Percentiles rank a stretch among this genome's conserved stretches.
phyloP scores from a whole-genome alignment of 2,113 vertebrate genomes.

The Halcyon senegalensis region DNA sequence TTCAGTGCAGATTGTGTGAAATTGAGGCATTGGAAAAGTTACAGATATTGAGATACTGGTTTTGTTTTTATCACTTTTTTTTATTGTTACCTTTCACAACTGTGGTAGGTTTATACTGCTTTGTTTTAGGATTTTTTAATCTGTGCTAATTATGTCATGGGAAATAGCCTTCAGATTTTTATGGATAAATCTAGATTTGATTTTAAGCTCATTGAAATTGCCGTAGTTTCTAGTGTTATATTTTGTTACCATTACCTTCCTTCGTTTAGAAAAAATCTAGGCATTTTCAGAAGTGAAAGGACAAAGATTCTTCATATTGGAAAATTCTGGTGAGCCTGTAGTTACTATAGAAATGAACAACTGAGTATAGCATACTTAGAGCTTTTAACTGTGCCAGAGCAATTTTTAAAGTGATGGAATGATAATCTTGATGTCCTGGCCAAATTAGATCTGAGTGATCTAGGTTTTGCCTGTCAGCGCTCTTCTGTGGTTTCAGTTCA shows the following conservation, averaged over 20 bases:
- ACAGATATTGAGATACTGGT: background rate
- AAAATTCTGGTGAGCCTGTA: background rate
- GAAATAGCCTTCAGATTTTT: background rate
- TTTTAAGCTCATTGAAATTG: background rate
- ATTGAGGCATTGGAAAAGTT: background rate
- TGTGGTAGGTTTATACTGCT: background rate
- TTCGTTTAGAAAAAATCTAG: background rate
- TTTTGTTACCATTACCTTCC: background rate
- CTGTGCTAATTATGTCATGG: background rate
- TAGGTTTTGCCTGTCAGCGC: background rate
- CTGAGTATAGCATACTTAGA: background rate
- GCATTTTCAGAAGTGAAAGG: background rate
- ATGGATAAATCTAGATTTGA: background rate
- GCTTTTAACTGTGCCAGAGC: background rate
- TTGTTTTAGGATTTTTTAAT: background rate
- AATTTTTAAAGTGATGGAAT: background rate
- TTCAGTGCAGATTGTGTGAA: background rate
- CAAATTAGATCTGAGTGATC: background rate
- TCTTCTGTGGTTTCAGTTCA: constrained; percentile 22
- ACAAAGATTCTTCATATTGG: background rate
- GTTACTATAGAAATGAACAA: background rate
- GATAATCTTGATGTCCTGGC: background rate
- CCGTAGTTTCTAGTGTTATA: background rate
- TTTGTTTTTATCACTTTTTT: background rate
- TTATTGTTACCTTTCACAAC: background rate